Conservation (phyloP, 2,888 invertebrate genomes). For the Isotomurus palustris region DNA sequence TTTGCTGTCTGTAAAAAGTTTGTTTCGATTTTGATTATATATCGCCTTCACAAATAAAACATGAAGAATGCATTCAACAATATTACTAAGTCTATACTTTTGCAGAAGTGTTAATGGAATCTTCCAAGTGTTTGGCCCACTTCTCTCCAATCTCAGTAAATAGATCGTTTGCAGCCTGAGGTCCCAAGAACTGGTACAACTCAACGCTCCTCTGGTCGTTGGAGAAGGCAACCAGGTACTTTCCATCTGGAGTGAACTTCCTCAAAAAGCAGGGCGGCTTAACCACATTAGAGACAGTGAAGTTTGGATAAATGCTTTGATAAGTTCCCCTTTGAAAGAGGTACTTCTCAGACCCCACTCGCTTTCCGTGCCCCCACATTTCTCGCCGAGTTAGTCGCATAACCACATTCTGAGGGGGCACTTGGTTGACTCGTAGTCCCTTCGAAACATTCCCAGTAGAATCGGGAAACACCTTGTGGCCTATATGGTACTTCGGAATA, state of each 20-base stretch:
- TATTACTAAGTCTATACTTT: too few species aligned
- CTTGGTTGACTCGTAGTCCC: conserved; percentile 49
- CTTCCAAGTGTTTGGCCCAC: conserved; percentile 6
- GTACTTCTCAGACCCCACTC: conserved; percentile 70
- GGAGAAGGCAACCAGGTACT: conserved; percentile 78
- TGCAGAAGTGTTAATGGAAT: neutral
- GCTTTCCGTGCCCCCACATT: conserved; percentile 59
- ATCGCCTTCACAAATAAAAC: too few species aligned
- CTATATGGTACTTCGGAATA: conserved; percentile 17
- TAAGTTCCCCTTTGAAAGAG: conserved; percentile 77
- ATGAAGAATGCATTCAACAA: too few species aligned
- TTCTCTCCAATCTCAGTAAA: conserved; percentile 51
- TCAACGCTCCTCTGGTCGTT: conserved; percentile 85
- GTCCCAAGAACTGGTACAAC: conserved; percentile 81
- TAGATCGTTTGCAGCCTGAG: conserved; percentile 69
- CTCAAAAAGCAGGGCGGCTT: conserved; percentile 90
- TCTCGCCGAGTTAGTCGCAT: conserved; percentile 68
- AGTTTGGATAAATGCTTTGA: conserved; percentile 87
- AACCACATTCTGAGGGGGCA: conserved; percentile 77
- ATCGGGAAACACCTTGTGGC: conserved; percentile 10
- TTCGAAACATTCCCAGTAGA: conserved; percentile 4
- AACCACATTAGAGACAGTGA: conserved; percentile 83
- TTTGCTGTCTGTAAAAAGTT: too few species aligned
- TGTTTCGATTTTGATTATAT: too few species aligned
- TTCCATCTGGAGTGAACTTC: conserved; percentile 93